A percentile compares a stretch with the other conserved stretches of the same genome.
These are phyloP conservation scores for Coregonus sp. DNA, from an alignment of 2,797 vertebrate genomes.

Conservation along the genomic window DNA sequence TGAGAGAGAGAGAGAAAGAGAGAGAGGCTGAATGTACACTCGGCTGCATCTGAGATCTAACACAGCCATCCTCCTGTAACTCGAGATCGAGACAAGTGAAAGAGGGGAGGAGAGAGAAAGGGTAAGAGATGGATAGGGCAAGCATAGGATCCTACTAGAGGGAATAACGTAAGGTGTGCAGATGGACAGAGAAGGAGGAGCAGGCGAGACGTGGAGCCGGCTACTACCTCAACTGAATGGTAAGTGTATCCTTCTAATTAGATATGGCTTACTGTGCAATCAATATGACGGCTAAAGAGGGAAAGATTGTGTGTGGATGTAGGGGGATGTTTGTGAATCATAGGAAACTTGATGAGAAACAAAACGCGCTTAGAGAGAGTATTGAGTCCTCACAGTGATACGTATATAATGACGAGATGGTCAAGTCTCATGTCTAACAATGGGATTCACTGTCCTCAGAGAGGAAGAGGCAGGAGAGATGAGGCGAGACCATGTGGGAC, in stretches of 20 bases:
- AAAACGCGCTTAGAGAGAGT: not conserved
- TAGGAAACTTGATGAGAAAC: not conserved
- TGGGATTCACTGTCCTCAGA: too few species aligned
- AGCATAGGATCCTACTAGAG: constrained; percentile 37
- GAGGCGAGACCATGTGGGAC: too few species aligned
- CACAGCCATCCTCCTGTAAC: not conserved
- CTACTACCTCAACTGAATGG: constrained; percentile 54
- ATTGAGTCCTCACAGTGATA: not conserved
- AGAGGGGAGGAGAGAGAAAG: constrained; percentile 19
- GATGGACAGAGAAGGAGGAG: constrained; percentile 36
- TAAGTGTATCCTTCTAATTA: constrained; percentile 37
- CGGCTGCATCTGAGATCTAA: not conserved
- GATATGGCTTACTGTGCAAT: not conserved
- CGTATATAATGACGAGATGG: too few species aligned
- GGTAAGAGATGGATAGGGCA: constrained; percentile 50
- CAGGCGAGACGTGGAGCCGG: constrained; percentile 26
- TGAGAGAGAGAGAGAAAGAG: constrained; percentile 1
- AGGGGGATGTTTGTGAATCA: not conserved
- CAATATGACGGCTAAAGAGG: not conserved
- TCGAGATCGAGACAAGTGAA: constrained; percentile 10
- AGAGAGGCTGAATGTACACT: not conserved
- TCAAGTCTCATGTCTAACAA: too few species aligned
- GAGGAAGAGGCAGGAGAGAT: too few species aligned
- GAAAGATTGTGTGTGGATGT: not conserved
- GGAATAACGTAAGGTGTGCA: constrained; percentile 42